phyloP scores from a whole-genome alignment of 2,113 vertebrate species.

The Motacilla tschutschensis region DNA sequence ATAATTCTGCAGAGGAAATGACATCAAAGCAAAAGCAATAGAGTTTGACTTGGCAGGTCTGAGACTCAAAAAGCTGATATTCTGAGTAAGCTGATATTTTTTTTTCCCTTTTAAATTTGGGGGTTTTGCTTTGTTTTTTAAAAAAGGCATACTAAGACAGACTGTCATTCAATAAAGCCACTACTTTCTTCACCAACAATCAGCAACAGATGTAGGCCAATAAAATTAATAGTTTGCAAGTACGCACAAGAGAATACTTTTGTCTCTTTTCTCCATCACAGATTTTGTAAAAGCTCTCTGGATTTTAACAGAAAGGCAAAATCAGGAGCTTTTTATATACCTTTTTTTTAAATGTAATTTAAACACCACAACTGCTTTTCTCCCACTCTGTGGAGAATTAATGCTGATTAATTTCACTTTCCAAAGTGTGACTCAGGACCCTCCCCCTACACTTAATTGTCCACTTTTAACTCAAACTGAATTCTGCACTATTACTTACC shows the following conservation, averaged over 20 bases:
- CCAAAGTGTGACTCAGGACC: not conserved
- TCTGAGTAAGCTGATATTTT: not conserved
- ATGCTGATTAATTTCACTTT: slow-evolving; percentile 4
- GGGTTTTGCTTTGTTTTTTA: not conserved
- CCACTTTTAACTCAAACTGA: slow-evolving; percentile 10
- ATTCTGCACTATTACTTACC: not conserved
- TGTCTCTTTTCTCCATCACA: slow-evolving; percentile 53
- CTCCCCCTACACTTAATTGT: not conserved
- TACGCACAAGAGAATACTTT: slow-evolving; percentile 57
- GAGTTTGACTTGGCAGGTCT: not conserved
- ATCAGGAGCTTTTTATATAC: slow-evolving; percentile 4
- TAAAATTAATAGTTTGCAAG: slow-evolving; percentile 67
- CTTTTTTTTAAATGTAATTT: not conserved
- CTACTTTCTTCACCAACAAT: slow-evolving; percentile 59
- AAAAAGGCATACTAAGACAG: slow-evolving; percentile 34
- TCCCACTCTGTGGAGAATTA: not conserved
- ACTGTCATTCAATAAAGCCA: slow-evolving; percentile 41
- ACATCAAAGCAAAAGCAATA: not conserved
- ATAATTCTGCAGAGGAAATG: not conserved
- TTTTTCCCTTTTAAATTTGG: not conserved
- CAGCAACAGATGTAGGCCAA: slow-evolving; percentile 66
- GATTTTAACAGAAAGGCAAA: slow-evolving; percentile 48
- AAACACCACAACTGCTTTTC: not conserved
- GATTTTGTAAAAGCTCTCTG: slow-evolving; percentile 56
- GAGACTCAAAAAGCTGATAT: not conserved